These are phyloP conservation scores for Holocentrus rufus DNA, from an alignment of 2,797 vertebrate species.

Conservation along the genomic window DNA sequence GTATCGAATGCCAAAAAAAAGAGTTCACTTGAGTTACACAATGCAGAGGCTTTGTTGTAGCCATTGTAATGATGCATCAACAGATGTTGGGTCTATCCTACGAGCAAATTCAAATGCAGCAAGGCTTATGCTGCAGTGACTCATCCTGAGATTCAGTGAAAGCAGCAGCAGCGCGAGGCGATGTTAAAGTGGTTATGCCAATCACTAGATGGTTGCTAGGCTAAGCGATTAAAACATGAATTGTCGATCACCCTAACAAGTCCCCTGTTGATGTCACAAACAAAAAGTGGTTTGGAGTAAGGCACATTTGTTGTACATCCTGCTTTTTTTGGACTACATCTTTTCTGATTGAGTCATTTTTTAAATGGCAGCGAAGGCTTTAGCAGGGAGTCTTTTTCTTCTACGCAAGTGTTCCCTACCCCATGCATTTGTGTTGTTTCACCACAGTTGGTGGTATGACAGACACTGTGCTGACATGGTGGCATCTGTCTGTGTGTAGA, in stretches of 20 bases:
- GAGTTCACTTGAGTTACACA: conserved; percentile 21
- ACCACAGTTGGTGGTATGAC: too few relatives aligned
- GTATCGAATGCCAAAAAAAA: conserved; percentile 21
- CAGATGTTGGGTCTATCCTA: conserved; percentile 40
- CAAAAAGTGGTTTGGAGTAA: not conserved
- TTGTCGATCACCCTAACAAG: not conserved
- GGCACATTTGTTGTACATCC: not conserved
- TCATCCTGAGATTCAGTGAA: conserved; percentile 30
- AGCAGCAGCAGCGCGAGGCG: not conserved
- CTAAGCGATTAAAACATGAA: not conserved
- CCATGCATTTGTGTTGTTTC: too few relatives aligned
- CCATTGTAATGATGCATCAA: conserved; percentile 33
- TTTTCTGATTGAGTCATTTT: not conserved
- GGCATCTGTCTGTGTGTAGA: not conserved
- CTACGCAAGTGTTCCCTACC: too few relatives aligned
- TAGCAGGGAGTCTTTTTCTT: too few relatives aligned
- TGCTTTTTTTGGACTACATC: not conserved
- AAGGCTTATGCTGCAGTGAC: conserved; percentile 14
- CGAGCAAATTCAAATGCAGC: conserved; percentile 20
- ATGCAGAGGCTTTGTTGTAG: conserved; percentile 20
- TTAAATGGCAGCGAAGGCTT: not conserved
- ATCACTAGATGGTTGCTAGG: not conserved
- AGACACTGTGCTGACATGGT: not conserved
- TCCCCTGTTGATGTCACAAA: not conserved
- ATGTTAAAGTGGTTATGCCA: not conserved